Evolutionary conservation across 2,888 invertebrate species (phyloP), one percentile per base, ranked within the genome.

Genomic region (Caenorhabditis uteleia): DNA sequence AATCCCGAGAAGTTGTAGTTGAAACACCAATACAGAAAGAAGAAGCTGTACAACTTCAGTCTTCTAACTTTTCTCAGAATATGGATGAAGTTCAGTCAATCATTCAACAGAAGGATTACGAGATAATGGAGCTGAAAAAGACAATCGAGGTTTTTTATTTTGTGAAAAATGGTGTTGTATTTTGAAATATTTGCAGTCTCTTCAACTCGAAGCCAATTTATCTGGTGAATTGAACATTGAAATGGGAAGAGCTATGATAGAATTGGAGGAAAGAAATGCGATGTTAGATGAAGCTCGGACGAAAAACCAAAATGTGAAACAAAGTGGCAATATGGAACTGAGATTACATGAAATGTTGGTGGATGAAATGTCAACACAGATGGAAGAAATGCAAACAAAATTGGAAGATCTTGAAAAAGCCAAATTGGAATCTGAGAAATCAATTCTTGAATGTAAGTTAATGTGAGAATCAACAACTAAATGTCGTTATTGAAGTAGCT

Each of bases 171-270:
- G 7, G 14, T 7, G 31, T 10, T 10, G 31, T 29, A 14, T 10
- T 29, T 29, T 29, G 31, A 26, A n/a, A n/a, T 14, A 3, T 26
- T 31, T 54, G 8, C 34, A 60, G 57, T 60, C 61, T n/a, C 33
- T 66, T 26, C 66, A 67, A 40, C 39, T 71, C 47, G 74, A 74
- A 40, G 50, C 60, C 6, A 46, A 44, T 5, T 57, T 74, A 27
- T 66, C 70, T 2, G 69, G 54, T 21, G 74, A 75, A 48, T 56
- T 75, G 43, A 70, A 71, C 48, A 66, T 72, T 14, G 72, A 75
- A 39, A 50, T 75, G 42, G 69, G 68, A 6, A 38, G 62, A 20
- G 67, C 66, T 4, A 70, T 72, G 67, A 56, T 62, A 14, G 64
- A 64, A n/a, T 34, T 73, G 48, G 67, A 75, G 43, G 57, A 66